phyloP scores from a whole-genome alignment of 1,140 invertebrate genomes.

The Rhyacophila brunnea region DNA sequence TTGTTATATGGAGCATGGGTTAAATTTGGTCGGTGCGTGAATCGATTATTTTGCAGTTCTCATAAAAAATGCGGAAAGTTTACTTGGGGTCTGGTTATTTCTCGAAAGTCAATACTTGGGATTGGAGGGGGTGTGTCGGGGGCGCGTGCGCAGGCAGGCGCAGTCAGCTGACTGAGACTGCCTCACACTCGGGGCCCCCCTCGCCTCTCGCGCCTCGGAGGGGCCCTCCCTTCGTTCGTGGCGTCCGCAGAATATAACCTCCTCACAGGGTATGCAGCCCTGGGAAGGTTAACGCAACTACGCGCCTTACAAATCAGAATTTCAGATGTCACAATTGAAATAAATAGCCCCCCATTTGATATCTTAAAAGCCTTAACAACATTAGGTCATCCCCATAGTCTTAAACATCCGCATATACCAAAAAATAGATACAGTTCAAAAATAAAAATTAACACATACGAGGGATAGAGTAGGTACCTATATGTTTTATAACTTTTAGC shows the following conservation, averaged over 20 bases:
- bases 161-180: constrained; percentile 4
- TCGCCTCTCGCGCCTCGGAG: not conserved
- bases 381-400: too few relatives aligned
- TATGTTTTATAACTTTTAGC: too few relatives aligned
- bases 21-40: too few relatives aligned
- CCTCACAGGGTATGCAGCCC: not conserved
- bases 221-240: not conserved
- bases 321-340: too few relatives aligned
- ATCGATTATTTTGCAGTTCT: constrained; percentile 26
- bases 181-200: constrained; percentile 2
- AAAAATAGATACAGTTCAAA: too few relatives aligned
- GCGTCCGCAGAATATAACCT: not conserved
- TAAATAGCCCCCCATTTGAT: too few relatives aligned
- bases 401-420: too few relatives aligned
- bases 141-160: constrained; percentile 12
- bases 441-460: too few relatives aligned
- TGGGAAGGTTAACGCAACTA: not conserved
- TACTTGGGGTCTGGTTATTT: constrained; percentile 19
- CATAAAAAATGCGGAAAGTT: constrained; percentile 35
- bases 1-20: too few relatives aligned
- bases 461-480: too few relatives aligned
- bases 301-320: not conserved
- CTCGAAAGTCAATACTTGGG: constrained; percentile 30
- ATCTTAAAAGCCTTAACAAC: too few relatives aligned
- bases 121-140: not conserved